Evolutionary conservation across 2,797 vertebrate genomes (phyloP), one percentile per base, ranked within the genome.

Genomic region (Sorex maritimensis): DNA sequence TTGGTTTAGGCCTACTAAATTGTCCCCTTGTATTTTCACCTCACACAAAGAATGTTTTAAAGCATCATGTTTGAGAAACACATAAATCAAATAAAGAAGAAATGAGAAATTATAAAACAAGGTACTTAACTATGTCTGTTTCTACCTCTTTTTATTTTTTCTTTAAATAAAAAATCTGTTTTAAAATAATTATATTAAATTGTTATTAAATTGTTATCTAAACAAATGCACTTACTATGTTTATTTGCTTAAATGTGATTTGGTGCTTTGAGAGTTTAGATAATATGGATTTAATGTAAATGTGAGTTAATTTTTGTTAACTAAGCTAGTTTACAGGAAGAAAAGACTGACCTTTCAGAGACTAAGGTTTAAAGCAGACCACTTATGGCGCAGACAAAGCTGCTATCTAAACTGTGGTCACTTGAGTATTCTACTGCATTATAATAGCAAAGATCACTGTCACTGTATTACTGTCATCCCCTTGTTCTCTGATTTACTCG

Each of bases 251-350:
- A 95, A 75, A 82, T 72, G 26, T 85, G 86, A 94, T 78, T 90
- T 95, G 69, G 44, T 63, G 49, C 38, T 49, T 83, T 89, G 88
- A 94, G 69, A 86, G 21, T 78, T 91, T 81, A 85, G 84, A 71
- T n/a, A 87, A 89, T 73, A 79, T 73, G 82, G 69, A 92, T 93
- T 92, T 52, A 68, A 90, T 80, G 65, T 34, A 93, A 94, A 88
- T 41, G 72, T 61, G 69, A 88, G 41, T 77, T 89, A 88, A 86
- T 78, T 73, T 96, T 94, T 95, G 1, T 96, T 94, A 1, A 87
- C 44, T 79, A 90, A 90, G 26, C 81, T 88, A 87, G 91, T 26
- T 81, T 89, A 79, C 6, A 85, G 77, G 88, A 92, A 89, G 58
- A 19, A 21, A 61, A 58, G 26, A 73, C 92, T 88, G 61, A 72